Percentiles rank a stretch among this genome's conserved stretches.
phyloP scores from a whole-genome alignment of 2,888 invertebrate species.

The Brachypalpus laphriformis region DNA sequence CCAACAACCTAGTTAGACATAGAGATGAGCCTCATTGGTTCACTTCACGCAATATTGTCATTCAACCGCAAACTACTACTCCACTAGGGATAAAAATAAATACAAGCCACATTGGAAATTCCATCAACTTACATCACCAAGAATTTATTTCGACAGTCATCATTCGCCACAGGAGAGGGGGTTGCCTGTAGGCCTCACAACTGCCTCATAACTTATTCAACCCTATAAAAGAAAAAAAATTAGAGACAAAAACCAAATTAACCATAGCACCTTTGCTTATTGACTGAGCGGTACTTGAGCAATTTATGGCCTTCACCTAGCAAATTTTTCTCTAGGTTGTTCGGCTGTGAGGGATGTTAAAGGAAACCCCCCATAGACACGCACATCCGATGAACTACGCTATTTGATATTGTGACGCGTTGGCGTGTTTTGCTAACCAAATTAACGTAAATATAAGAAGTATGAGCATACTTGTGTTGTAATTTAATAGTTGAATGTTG shows the following conservation, averaged over 20 bases:
- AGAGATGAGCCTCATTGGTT: constrained; percentile 69
- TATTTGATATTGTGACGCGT: constrained; percentile 11
- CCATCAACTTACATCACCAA: constrained; percentile 61
- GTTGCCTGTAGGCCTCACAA: neutral
- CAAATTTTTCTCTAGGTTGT: constrained; percentile 1
- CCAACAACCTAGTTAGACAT: constrained; percentile 28
- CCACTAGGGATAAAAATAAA: constrained; percentile 49
- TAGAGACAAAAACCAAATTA: constrained; percentile 61
- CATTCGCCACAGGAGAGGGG: neutral
- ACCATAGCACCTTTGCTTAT: constrained; percentile 60
- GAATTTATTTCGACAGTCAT: constrained; percentile 47
- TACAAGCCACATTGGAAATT: constrained; percentile 54
- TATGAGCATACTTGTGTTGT: constrained; percentile 17
- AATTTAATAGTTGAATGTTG: constrained; percentile 32
- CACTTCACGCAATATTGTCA: constrained; percentile 70
- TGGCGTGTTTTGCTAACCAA: constrained; percentile 42
- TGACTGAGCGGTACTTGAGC: constrained; percentile 46
- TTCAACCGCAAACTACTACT: constrained; percentile 45
- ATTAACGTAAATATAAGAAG: constrained; percentile 20
- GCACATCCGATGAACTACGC: constrained; percentile 41
- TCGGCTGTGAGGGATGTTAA: neutral
- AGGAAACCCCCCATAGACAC: constrained; percentile 39
- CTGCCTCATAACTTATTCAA: constrained; percentile 48
- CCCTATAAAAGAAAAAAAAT: neutral
- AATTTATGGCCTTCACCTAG: constrained; percentile 52